These are phyloP conservation scores for Setophaga petechia DNA, from an alignment of 2,113 vertebrate species.

Conservation along the genomic window DNA sequence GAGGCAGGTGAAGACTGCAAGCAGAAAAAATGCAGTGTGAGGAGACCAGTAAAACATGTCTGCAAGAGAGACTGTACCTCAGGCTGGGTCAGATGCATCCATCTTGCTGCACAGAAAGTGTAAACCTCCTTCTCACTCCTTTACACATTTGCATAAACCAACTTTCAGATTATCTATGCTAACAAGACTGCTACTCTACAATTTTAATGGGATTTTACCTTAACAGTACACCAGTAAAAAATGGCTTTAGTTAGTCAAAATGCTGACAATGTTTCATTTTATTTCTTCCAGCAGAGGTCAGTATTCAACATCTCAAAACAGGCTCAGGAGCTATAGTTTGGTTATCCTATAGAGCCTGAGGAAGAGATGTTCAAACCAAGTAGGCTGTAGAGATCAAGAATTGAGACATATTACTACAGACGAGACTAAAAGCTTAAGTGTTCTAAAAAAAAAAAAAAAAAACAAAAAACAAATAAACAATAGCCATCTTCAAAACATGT, in stretches of 20 bases:
- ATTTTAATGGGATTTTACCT: neutral
- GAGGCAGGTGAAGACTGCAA: neutral
- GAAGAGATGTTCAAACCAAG: neutral
- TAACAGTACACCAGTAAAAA: neutral
- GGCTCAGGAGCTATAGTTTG: neutral
- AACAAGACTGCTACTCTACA: neutral
- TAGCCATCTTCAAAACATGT: neutral
- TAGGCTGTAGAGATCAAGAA: neutral
- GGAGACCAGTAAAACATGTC: neutral
- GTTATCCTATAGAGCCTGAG: neutral
- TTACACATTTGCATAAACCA: neutral
- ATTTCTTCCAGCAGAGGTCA: conserved; percentile 26
- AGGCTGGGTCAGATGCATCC: neutral
- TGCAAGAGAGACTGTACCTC: neutral
- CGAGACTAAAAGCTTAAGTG: neutral
- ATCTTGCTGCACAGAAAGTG: neutral
- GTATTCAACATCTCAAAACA: neutral
- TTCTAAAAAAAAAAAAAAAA: neutral
- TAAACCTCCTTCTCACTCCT: neutral
- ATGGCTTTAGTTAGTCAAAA: neutral
- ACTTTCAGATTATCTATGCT: neutral
- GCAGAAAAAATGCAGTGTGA: neutral
- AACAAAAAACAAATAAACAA: neutral
- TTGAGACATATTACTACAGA: neutral
- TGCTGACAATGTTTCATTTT: rapidly evolving